Evolutionary conservation across 2,113 vertebrate species (phyloP), one percentile per base, ranked within the genome.

Genomic region (Labrus mixtus): DNA sequence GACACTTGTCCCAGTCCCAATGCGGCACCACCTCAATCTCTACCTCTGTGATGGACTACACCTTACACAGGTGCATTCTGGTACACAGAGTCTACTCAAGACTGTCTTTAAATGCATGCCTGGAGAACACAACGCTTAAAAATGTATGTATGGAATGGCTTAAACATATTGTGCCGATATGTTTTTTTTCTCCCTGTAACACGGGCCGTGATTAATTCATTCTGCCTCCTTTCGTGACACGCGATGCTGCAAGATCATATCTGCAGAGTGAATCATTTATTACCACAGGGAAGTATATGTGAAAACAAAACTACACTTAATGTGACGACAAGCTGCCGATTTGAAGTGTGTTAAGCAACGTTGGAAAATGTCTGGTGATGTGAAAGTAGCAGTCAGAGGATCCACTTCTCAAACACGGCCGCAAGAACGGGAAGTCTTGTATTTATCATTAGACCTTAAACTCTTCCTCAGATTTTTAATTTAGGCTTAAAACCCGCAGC

Each of bases 361-460:
- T 5, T 1, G 43, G 67, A 36, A 53, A 66, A 0, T 16, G 17
- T 82, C 59, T 82, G 65, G 11, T 36, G 60, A 85, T 79, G 74
- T 87, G 81, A 91, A 87, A 91, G 79, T 69, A 45, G 25, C 67
- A 58, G 55, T 76, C 58, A 78, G 76, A 81, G 57, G 77, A 78
- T 66, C 63, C 58, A 73, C 73, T 78, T 83, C 82, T 73, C 59
- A 76, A 23, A 65, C 61, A 75, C 39, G 15, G 62, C 81, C 58
- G 66, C 72, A 77, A 60, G 85, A 76, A 90, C 86, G 85, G 89
- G 85, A 93, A 92, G 77, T 55, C 15, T 13, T 37, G 23, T 50
- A 36, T 84, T 67, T 85, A 88, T 83, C 68, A 65, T 88, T 74
- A 62, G 61, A 76, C 62, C 25, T 70, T 74, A 66, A 57, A 63